Conservation (phyloP, 2,797 vertebrate genomes). For the Pantherophis vulpinus region DNA sequence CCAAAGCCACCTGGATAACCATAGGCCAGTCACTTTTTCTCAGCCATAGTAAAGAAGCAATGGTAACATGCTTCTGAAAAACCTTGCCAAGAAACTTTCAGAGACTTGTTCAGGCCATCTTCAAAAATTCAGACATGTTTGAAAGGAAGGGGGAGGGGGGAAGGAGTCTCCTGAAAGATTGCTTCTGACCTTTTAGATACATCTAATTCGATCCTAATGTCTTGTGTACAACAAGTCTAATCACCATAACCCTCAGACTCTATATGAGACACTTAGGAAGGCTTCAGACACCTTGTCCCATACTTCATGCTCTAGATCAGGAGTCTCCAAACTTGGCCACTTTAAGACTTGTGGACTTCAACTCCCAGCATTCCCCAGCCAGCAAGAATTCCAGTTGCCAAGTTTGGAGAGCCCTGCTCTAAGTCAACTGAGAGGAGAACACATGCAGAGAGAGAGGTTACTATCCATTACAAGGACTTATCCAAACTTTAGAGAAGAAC, state of each 20-base stretch:
- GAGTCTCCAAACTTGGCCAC: not conserved
- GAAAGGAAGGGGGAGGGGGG: too few relatives aligned
- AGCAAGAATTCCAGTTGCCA: not conserved
- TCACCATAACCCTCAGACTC: not conserved
- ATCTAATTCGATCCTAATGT: not conserved
- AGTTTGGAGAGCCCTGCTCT: not conserved
- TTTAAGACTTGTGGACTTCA: not conserved
- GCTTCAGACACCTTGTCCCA: too few relatives aligned
- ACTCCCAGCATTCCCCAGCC: not conserved
- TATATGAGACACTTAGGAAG: too few relatives aligned
- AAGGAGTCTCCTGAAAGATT: not conserved
- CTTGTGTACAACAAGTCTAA: not conserved
- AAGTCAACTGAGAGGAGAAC: not conserved
- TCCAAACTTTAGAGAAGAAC: not conserved
- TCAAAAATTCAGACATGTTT: too few relatives aligned
- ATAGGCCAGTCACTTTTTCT: too few relatives aligned
- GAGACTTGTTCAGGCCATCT: too few relatives aligned
- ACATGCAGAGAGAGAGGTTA: not conserved
- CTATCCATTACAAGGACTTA: not conserved
- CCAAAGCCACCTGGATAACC: too few relatives aligned
- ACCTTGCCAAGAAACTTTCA: too few relatives aligned
- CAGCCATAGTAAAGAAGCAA: too few relatives aligned
- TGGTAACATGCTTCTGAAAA: too few relatives aligned
- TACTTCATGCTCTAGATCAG: too few relatives aligned
- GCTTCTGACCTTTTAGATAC: not conserved